Conservation (phyloP, 64 coral and sea anemone genomes). For the Orbicella faveolata region DNA sequence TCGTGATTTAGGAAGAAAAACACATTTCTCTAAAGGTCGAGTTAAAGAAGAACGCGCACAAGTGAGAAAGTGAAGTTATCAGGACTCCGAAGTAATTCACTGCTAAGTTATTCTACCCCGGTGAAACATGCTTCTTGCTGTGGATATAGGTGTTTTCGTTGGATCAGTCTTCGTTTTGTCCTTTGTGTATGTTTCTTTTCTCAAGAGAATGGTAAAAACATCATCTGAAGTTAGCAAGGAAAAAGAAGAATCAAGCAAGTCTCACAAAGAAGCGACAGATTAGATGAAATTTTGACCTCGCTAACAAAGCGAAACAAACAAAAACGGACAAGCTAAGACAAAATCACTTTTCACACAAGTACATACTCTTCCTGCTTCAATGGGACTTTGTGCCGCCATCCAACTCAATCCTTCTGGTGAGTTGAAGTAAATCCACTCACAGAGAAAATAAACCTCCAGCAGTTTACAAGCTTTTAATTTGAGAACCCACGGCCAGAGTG, state of each 20-base stretch:
- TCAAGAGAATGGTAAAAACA: slow-evolving; percentile 30
- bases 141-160: slow-evolving; percentile 10
- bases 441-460: too few species aligned
- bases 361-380: too few species aligned
- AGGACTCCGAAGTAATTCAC: not conserved
- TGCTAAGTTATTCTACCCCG: not conserved
- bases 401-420: too few species aligned
- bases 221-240: slow-evolving; percentile 34
- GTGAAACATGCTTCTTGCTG: slow-evolving; percentile 12
- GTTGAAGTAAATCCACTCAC: too few species aligned
- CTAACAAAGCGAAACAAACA: not conserved
- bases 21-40: not conserved
- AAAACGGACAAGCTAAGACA: not conserved
- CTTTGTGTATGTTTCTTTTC: slow-evolving; percentile 28
- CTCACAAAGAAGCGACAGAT: not conserved
- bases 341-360: too few species aligned
- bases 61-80: not conserved
- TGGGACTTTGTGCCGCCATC: too few species aligned
- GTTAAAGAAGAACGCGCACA: not conserved
- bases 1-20: not conserved
- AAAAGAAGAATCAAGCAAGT: not conserved
- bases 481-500: too few species aligned
- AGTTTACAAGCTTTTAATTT: too few species aligned
- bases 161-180: slow-evolving; percentile 1
- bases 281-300: not conserved